phyloP scores from a whole-genome alignment of 2,797 vertebrate species.

The Epinephelus awoara region DNA sequence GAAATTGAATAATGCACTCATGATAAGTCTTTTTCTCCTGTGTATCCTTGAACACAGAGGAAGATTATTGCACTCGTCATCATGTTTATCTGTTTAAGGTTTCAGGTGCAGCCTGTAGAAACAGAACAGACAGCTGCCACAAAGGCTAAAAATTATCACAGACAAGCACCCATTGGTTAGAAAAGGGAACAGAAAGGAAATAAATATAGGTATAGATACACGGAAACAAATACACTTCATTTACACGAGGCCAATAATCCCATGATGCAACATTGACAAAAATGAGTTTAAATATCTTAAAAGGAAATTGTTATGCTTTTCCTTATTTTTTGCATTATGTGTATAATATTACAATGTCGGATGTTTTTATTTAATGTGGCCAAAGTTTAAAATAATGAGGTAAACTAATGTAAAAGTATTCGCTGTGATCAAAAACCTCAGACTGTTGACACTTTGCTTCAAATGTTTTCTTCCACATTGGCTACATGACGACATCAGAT shows the following conservation, averaged over 20 bases:
- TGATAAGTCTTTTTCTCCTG: background rate
- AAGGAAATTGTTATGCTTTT: no score
- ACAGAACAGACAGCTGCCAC: slow-evolving; percentile 6
- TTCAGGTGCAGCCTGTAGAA: background rate
- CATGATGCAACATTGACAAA: background rate
- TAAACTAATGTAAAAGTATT: no score
- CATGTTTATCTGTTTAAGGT: background rate
- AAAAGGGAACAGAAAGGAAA: background rate
- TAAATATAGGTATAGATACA: background rate
- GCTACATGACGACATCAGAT: no score
- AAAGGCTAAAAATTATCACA: background rate
- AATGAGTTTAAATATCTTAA: background rate
- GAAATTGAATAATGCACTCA: no score
- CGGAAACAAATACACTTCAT: background rate
- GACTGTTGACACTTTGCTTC: no score
- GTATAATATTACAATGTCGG: no score
- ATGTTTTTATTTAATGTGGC: no score
- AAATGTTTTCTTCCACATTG: no score
- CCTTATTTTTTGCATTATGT: no score
- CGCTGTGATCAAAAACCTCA: no score
- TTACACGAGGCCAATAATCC: slow-evolving; percentile 1
- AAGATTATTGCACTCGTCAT: background rate
- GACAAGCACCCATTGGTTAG: background rate
- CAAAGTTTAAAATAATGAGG: no score
- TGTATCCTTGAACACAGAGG: background rate